Conservation (phyloP, 2,888 invertebrate genomes). For the Cancer borealis region DNA sequence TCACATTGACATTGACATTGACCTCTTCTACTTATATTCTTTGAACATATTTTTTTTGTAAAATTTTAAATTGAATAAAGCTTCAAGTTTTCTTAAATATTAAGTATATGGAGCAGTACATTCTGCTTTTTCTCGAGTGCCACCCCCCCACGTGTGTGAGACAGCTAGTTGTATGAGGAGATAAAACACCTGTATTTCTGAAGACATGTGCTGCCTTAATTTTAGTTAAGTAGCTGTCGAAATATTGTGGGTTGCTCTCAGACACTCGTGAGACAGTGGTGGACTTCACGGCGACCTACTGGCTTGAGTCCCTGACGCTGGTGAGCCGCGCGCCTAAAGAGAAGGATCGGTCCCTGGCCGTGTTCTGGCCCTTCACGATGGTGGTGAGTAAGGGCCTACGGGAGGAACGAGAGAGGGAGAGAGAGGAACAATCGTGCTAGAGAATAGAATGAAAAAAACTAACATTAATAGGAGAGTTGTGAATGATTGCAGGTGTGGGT, state of each 20-base stretch:
- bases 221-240: not conserved
- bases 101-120: not conserved
- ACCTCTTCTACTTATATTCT: not conserved
- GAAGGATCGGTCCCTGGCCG: slow-evolving; percentile 60
- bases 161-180: not conserved
- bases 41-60: not conserved
- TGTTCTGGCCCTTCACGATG: slow-evolving; percentile 67
- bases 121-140: not conserved
- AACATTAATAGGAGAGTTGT: not conserved
- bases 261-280: slow-evolving; percentile 49
- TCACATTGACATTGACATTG: not conserved
- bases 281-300: slow-evolving; percentile 69
- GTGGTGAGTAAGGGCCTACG: slow-evolving; percentile 8
- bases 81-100: not conserved
- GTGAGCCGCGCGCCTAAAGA: slow-evolving; percentile 58
- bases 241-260: not conserved
- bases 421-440: not conserved
- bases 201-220: not conserved
- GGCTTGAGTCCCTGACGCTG: slow-evolving; percentile 59
- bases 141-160: not conserved
- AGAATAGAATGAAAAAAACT: not conserved
- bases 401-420: not conserved
- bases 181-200: not conserved
- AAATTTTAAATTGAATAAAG: not conserved
- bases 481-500: slow-evolving; percentile 53